Conservation (phyloP, 2,113 vertebrate species). For the Neodontobutis hainanensis region DNA sequence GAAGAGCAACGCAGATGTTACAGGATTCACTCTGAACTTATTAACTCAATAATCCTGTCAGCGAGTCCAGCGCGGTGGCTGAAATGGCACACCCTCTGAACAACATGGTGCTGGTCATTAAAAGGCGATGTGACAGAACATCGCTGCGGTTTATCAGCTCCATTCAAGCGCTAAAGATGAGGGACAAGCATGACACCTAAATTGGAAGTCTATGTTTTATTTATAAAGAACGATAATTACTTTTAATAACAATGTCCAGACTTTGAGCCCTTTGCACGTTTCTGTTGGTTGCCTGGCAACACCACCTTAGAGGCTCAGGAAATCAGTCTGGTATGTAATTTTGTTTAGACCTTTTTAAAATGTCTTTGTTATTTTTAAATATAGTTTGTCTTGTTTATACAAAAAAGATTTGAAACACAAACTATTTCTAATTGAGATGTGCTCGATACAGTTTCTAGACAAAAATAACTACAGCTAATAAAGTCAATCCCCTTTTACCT, state of each 20-base stretch:
- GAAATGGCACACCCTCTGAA: conserved; percentile 7
- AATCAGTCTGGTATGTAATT: neutral
- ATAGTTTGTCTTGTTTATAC: neutral
- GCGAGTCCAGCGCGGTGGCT: neutral
- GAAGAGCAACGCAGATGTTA: neutral
- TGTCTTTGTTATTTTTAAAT: neutral
- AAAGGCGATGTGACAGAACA: conserved; percentile 7
- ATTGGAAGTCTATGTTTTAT: conserved; percentile 3
- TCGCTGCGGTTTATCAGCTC: conserved; percentile 12
- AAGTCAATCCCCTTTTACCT: neutral
- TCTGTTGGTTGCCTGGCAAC: conserved; percentile 11
- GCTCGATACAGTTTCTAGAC: no score
- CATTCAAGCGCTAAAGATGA: neutral
- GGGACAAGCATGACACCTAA: conserved; percentile 5
- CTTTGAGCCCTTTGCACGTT: neutral
- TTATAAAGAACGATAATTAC: conserved; percentile 10
- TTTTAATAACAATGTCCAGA: neutral
- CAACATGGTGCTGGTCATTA: conserved; percentile 23
- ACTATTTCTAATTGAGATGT: neutral
- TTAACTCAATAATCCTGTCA: conserved; percentile 19
- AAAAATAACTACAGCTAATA: no score
- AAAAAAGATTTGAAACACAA: neutral
- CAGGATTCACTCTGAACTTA: conserved; percentile 10
- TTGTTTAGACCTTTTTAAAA: neutral
- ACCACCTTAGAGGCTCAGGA: neutral